phyloP scores from a whole-genome alignment of 2,113 vertebrate genomes.

The Siniperca chuatsi region DNA sequence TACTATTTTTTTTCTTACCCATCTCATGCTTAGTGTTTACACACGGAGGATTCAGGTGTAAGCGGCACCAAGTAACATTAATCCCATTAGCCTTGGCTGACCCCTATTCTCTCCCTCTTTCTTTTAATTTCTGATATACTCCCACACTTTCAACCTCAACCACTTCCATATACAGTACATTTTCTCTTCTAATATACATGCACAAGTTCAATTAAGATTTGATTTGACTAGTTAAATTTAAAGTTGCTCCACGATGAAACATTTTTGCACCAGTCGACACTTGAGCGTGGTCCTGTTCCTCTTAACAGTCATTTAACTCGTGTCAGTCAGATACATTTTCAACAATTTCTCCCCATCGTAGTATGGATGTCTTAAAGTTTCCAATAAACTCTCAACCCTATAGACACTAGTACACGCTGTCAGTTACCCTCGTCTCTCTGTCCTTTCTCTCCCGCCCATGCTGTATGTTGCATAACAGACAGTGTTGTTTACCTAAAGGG shows the following conservation, averaged over 20 bases:
- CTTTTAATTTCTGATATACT: neutral
- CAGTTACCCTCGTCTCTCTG: neutral
- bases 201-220: neutral
- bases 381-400: neutral
- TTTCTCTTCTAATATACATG: neutral
- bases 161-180: neutral
- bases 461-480: slow-evolving; percentile 57
- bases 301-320: neutral
- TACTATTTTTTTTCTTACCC: neutral
- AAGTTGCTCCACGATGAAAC: neutral
- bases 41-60: slow-evolving; percentile 19
- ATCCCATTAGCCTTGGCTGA: slow-evolving; percentile 39
- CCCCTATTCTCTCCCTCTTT: neutral
- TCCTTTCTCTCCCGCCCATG: neutral
- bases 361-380: neutral
- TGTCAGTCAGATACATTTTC: neutral
- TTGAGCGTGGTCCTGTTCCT: neutral
- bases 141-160: neutral
- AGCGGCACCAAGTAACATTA: slow-evolving; percentile 25
- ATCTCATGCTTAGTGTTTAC: slow-evolving; percentile 17
- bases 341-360: neutral
- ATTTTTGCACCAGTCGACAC: neutral
- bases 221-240: neutral
- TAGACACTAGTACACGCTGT: neutral
- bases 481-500: slow-evolving; percentile 64